Percentiles rank a stretch among this genome's conserved stretches.
These are phyloP conservation scores for Epirrita christyi DNA, from an alignment of 2,888 invertebrate genomes.

Conservation along the genomic window DNA sequence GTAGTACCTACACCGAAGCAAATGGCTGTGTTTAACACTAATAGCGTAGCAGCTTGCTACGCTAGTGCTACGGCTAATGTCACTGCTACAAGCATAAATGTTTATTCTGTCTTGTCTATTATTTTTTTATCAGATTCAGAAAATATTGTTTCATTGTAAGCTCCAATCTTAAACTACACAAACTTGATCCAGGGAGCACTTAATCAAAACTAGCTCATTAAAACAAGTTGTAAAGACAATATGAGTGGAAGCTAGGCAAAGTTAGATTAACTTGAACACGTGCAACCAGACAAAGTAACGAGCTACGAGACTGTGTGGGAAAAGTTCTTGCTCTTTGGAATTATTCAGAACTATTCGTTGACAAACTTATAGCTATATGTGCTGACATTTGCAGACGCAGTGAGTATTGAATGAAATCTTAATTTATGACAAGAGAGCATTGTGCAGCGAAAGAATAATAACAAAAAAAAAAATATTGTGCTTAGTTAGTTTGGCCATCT, in stretches of 20 bases:
- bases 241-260: conserved; percentile 46
- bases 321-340: conserved; percentile 32
- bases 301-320: conserved; percentile 38
- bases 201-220: conserved; percentile 30
- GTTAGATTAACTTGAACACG: conserved; percentile 53
- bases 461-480: no score
- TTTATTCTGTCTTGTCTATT: no score
- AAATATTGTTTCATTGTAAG: conserved; percentile 10
- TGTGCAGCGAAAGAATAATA: no score
- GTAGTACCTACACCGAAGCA: no score
- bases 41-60: no score
- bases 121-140: no score
- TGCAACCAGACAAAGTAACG: conserved; percentile 46
- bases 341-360: conserved; percentile 39
- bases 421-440: no score
- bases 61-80: no score
- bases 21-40: no score
- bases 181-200: conserved; percentile 19
- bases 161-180: conserved; percentile 6
- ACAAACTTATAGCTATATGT: conserved; percentile 9
- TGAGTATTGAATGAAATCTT: conserved; percentile 1
- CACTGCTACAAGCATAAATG: no score
- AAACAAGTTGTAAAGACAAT: conserved; percentile 36
- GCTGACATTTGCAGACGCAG: conserved; percentile 8
- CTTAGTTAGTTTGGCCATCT: no score